phyloP scores from a whole-genome alignment of 2,888 invertebrate species.

The Theretra japonica region DNA sequence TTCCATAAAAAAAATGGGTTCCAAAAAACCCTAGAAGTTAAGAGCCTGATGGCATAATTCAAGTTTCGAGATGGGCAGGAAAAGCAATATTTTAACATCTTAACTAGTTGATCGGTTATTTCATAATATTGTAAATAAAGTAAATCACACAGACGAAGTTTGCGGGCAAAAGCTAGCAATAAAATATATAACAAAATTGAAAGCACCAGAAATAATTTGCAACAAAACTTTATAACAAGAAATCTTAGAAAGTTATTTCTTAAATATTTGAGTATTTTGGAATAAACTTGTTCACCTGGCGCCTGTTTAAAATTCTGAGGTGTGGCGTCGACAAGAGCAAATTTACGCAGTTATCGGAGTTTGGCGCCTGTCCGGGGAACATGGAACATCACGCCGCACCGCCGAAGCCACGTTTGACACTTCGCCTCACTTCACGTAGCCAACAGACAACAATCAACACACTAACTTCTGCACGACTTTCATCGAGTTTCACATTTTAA shows the following conservation, averaged over 20 bases:
- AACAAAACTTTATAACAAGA: constrained; percentile 57
- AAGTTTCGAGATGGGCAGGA: too few species aligned
- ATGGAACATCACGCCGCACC: constrained; percentile 54
- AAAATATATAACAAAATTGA: background rate
- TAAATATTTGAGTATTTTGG: constrained; percentile 67
- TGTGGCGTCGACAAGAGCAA: constrained; percentile 61
- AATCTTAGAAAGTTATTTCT: constrained; percentile 59
- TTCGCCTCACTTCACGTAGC: constrained; percentile 51
- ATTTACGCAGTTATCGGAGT: constrained; percentile 63
- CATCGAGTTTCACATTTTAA: constrained; percentile 36
- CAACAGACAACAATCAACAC: constrained; percentile 57
- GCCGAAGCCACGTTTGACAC: constrained; percentile 60
- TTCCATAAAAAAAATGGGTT: too few species aligned
- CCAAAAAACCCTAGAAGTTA: too few species aligned
- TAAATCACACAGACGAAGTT: too few species aligned
- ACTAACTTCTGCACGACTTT: constrained; percentile 60
- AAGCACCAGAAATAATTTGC: background rate
- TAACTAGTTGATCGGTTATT: too few species aligned
- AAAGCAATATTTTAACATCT: too few species aligned
- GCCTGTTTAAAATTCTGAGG: constrained; percentile 76
- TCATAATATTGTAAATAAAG: too few species aligned
- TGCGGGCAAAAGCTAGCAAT: background rate
- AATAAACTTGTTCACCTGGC: constrained; percentile 71
- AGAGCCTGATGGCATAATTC: too few species aligned
- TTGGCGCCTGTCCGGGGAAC: constrained; percentile 57